Conservation (phyloP, 2,888 invertebrate species). For the Dyspetes luteomarginatus region DNA sequence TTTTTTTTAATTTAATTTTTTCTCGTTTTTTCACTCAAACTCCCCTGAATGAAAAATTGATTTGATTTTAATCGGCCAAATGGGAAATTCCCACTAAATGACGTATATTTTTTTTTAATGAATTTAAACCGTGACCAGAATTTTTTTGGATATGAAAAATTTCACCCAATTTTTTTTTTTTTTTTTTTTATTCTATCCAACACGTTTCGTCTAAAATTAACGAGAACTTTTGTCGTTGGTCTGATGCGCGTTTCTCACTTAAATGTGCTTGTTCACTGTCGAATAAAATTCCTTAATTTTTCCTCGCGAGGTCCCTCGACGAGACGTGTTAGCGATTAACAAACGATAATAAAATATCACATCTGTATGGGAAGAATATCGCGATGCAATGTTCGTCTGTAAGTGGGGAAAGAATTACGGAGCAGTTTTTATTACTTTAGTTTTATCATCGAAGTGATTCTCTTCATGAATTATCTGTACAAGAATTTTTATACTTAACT, state of each 20-base stretch:
- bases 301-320: background rate
- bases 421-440: background rate
- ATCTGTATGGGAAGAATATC: conserved; percentile 16
- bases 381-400: background rate
- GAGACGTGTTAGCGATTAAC: conserved; percentile 25
- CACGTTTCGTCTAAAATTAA: background rate
- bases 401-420: background rate
- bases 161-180: background rate
- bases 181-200: too few species aligned
- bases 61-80: conserved; percentile 12
- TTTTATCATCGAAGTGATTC: background rate
- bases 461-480: background rate
- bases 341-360: conserved; percentile 46
- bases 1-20: background rate
- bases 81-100: background rate
- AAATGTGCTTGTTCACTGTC: background rate
- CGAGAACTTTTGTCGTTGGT: background rate
- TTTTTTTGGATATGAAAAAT: too few species aligned
- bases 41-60: background rate
- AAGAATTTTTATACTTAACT: background rate
- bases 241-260: background rate
- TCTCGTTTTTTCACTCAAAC: background rate
- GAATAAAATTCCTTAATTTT: background rate
- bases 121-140: conserved; percentile 33
- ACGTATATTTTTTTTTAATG: conserved; percentile 8